phyloP scores from a whole-genome alignment of 1,140 invertebrate genomes.

The Temnothorax longispinosus region DNA sequence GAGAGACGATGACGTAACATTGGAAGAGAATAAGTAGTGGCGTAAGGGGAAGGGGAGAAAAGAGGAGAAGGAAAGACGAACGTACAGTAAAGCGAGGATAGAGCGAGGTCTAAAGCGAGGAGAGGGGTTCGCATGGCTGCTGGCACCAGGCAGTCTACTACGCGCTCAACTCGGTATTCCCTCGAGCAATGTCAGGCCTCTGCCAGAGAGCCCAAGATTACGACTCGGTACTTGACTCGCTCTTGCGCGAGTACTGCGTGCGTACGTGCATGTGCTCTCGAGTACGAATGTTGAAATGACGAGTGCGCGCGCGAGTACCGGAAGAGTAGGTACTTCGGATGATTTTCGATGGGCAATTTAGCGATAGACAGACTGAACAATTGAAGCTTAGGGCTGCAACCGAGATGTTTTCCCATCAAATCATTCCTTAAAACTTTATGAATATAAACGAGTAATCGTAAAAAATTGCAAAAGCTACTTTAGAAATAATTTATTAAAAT shows the following conservation, averaged over 20 bases:
- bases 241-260: slow-evolving; percentile 39
- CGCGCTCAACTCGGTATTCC: slow-evolving; percentile 76
- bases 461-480: not conserved
- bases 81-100: not conserved
- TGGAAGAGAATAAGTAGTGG: slow-evolving; percentile 40
- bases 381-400: not conserved
- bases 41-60: not conserved
- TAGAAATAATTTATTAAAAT: slow-evolving; percentile 1
- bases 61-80: not conserved
- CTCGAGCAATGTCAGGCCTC: slow-evolving; percentile 70
- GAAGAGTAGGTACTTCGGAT: not conserved
- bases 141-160: slow-evolving; percentile 84
- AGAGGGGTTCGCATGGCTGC: slow-evolving; percentile 71
- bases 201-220: slow-evolving; percentile 64
- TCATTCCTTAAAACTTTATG: not conserved
- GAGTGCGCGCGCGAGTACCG: not conserved
- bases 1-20: slow-evolving; percentile 5
- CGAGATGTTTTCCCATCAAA: not conserved
- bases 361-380: not conserved
- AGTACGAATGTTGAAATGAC: not conserved
- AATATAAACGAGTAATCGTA: not conserved
- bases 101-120: slow-evolving; percentile 32
- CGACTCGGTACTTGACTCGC: slow-evolving; percentile 66
- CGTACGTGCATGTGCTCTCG: not conserved
- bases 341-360: not conserved